Evolutionary conservation across 2,888 invertebrate genomes (phyloP).

Genomic region (Synergus japonicus): DNA sequence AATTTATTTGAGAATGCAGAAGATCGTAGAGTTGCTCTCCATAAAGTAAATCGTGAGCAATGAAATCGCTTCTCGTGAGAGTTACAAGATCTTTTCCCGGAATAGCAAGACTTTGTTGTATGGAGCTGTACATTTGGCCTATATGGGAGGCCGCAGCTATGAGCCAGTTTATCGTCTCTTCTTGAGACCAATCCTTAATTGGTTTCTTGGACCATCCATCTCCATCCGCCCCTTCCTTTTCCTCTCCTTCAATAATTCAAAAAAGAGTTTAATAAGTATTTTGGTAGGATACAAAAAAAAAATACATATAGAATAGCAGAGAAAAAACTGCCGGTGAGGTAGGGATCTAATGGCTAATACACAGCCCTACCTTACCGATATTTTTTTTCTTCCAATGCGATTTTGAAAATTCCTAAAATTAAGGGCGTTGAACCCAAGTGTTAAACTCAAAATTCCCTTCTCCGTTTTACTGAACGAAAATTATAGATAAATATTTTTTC

Average conservation of each 20-base stretch:
- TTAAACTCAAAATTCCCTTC: too few species aligned
- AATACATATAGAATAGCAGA: too few species aligned
- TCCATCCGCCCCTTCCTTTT: constrained; percentile 64
- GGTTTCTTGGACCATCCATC: constrained; percentile 80
- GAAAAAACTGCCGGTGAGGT: too few species aligned
- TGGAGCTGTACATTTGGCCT: constrained; percentile 68
- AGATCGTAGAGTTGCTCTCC: constrained; percentile 70
- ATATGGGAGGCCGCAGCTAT: constrained; percentile 69
- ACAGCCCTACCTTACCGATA: too few species aligned
- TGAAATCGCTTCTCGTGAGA: constrained; percentile 68
- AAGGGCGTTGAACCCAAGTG: too few species aligned
- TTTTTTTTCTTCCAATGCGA: too few species aligned
- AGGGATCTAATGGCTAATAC: not conserved
- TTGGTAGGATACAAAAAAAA: not conserved
- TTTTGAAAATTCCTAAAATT: too few species aligned
- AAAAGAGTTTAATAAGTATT: not conserved
- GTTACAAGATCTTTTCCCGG: constrained; percentile 68
- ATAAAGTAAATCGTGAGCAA: constrained; percentile 68
- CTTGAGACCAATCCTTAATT: constrained; percentile 80
- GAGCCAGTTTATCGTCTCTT: constrained; percentile 81
- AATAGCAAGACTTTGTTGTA: constrained; percentile 69
- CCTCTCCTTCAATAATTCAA: constrained; percentile 61
- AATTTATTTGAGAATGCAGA: constrained; percentile 66
- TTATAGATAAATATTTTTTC: too few species aligned
- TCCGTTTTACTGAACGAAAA: too few species aligned